Base-by-base conservation (phyloP, 2,797 vertebrate genomes). In the Pelobates cultripes region DNA sequence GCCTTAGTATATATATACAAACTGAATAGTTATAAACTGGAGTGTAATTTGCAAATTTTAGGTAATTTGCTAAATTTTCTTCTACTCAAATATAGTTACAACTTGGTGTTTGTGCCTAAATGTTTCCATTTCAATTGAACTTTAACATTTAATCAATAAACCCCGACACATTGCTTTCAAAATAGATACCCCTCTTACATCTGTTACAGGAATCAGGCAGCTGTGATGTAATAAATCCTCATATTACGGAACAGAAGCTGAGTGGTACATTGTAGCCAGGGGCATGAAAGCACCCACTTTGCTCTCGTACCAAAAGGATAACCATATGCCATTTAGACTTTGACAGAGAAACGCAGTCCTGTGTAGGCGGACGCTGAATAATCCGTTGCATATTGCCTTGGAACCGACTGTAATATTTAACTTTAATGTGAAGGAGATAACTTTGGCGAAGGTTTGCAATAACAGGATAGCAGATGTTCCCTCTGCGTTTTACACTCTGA, bases 391-490 rank as follows among this genome's bases (percentile, higher is more conserved):
- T 41, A 76, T 77, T 63, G 45, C 69, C 42, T n/a, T 7, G 55
- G 67, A 69, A 47, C 64, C 15, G 63, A 44, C 44, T 64, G 76
- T 74, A 78, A 83, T 83, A 83, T 83, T 70, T 79, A 79, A 75
- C 64, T 47, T 78, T 83, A 79, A 83, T 79, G 81, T 44, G 77
- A 28, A 43, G 75, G 71, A 51, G 81, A 73, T 68, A 43, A 40
- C 66, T 75, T 13, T 44, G 74, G 70, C 63, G 63, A 61, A 44
- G 51, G 45, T 63, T 14, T 61, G 71, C 51, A 83, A 83, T 78
- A 78, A 83, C 75, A 13, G 47, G 68, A 57, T 44, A 83, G 81
- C 81, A 83, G 76, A 64, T 83, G 81, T 79, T 70, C 43, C 53
- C 64, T 73, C 43, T 3, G 75, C 45, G 60, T 66, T 41, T 64